A percentile compares a stretch with the other conserved stretches of the same genome.
Conservation (phyloP, 2,888 invertebrate species). For the Alloplasta piceator region DNA sequence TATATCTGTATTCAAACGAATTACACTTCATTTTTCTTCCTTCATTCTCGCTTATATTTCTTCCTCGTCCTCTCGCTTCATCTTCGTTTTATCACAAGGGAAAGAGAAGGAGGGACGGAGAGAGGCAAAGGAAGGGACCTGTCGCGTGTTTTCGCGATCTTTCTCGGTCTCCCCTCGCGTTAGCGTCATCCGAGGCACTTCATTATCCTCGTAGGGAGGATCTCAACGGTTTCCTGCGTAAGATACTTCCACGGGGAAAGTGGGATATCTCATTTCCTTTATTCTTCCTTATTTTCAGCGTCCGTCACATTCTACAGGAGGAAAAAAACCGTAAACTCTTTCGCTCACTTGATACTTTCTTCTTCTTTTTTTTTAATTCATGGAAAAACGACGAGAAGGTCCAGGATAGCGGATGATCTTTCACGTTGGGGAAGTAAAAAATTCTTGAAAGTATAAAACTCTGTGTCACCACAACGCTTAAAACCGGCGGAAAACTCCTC, state of each 20-base stretch:
- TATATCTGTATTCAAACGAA: too few species aligned
- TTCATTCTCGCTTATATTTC: not conserved
- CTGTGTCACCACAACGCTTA: not conserved
- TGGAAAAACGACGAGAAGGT: not conserved
- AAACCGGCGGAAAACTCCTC: conserved; percentile 19
- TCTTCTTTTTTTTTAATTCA: not conserved
- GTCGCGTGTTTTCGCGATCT: not conserved
- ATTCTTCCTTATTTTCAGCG: conserved; percentile 29
- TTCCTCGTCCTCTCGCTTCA: not conserved
- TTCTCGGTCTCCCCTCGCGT: not conserved
- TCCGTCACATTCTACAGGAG: conserved; percentile 4
- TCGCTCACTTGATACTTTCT: not conserved
- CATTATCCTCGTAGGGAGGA: conserved; percentile 23
- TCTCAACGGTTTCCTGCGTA: not conserved
- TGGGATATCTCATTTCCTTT: conserved; percentile 33
- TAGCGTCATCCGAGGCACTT: conserved; percentile 3
- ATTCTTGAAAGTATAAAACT: not conserved
- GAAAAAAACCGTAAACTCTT: not conserved
- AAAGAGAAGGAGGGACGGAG: not conserved
- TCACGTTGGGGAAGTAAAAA: conserved; percentile 1
- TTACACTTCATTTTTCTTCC: not conserved
- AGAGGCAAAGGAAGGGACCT: not conserved
- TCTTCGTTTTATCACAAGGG: conserved; percentile 9
- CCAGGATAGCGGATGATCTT: not conserved
- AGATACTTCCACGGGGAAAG: conserved; percentile 12